Evolutionary conservation across 2,797 vertebrate genomes (phyloP), one percentile per base, ranked within the genome.

Genomic region (Gymnocypris eckloni): DNA sequence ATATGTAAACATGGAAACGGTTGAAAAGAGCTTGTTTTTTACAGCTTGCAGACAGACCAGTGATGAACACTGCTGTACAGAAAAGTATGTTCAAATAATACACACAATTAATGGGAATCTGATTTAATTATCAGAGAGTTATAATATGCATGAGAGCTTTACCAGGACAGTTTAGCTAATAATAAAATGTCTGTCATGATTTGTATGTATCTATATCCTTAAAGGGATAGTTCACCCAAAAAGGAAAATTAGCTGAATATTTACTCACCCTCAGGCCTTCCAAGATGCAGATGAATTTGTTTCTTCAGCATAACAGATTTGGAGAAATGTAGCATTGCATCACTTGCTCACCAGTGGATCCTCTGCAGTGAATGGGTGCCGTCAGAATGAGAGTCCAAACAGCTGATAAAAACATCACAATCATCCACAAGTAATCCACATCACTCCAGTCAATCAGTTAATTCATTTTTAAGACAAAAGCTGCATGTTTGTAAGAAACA

Each of bases 1-100:
- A 82, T 54, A 73, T 59, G 43, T 52, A 81, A 81, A 87, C 82
- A 72, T 52, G 43, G 61, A 72, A 84, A 82, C 54, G 13, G 20
- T 64, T 56, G 78, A 54, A 39, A 16, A 48, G 10, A 22, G 50
- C 25, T 61, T 56, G 33, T 66, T 43, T 50, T 16, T 28, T 4
- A 33, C 33, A 15, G 76, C 76, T 45, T 69, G 66, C 48, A 64
- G n/a, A 43, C 16, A 20, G 25, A 48, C 45, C 70, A 11, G 1
- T 25, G 41, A 16, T 45, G 20, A 72, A 70, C 41, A n/a, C 11
- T 13, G 37, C 50, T 18, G 5, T 54, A 54, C 50, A 52, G 50
- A 52, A 52, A 16, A 52, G 15, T 52, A 6, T 18, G 50, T 54
- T 54, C 52, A 54, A 18, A 54, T 54, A 54, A 54, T 54, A 54